Base-by-base conservation (phyloP, 2,113 vertebrate species). In the Tringa solitaria region DNA sequence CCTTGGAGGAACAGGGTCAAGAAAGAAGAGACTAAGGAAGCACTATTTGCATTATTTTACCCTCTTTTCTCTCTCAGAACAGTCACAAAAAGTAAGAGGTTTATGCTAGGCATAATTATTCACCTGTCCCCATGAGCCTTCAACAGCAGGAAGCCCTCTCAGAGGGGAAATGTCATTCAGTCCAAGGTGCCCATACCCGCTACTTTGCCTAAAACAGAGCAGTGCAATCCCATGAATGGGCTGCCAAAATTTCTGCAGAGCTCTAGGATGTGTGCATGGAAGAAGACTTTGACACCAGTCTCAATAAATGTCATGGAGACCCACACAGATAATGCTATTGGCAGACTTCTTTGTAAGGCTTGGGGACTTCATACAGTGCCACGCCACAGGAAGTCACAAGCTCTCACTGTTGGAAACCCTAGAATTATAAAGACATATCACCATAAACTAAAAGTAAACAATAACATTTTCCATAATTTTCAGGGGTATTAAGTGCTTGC, bases 181-280 rank as follows among this genome's bases (percentile, higher is more conserved):
- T 28, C 16, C 23, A 78, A 72, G 32, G 18, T 39, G 32, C 24
- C 48, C 26, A 48, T 9, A 61, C 76, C 6, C 33, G 79, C 35
- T 90, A 22, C 48, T 80, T 73, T 68, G 16, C 57, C 35, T 12
- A 56, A 37, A 82, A 10, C 27, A 53, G 37, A n/a, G 21, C 69
- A 21, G 12, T 13, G 26, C 9, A 65, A 57, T 26, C 9, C 12
- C n/a, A 10, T 13, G 19, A 60, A 50, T 0, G 2, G n/a, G 22
- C 18, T 85, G 46, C 28, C 6, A 2, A 60, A 30, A 23, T 48
- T 87, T 79, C 70, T 82, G 28, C 39, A 57, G 57, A 23, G 9
- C 10, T 76, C 48, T 73, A 35, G 37, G 30, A 14, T 32, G 24
- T 37, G 12, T 56, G 10, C 14, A 14, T 32, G 45, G 33, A 65